Conservation (phyloP, 1,140 invertebrate genomes). For the Temnothorax longispinosus region DNA sequence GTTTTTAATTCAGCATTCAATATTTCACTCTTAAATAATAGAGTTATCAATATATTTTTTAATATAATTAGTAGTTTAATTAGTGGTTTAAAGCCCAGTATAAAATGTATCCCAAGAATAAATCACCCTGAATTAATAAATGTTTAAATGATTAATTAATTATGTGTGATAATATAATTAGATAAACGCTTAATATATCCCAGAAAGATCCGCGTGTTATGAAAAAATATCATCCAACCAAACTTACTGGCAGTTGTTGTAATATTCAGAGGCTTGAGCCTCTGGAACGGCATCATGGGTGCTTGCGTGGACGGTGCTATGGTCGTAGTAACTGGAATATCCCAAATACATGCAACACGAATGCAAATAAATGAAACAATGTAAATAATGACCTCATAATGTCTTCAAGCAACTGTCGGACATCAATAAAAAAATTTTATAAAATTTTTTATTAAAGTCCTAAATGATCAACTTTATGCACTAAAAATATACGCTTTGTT, state of each 20-base stretch:
- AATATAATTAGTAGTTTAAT: too few relatives aligned
- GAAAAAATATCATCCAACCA: conserved; percentile 47
- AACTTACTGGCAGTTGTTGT: conserved; percentile 81
- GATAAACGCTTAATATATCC: not conserved
- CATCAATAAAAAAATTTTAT: not conserved
- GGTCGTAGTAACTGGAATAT: conserved; percentile 84
- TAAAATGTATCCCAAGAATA: not conserved
- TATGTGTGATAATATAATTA: not conserved
- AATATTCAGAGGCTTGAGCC: conserved; percentile 78
- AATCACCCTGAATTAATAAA: not conserved
- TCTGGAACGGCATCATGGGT: conserved; percentile 80
- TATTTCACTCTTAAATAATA: not conserved
- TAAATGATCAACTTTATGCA: not conserved
- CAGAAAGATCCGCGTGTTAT: not conserved
- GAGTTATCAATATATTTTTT: not conserved
- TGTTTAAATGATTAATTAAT: conserved; percentile 11
- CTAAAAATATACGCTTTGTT: conserved; percentile 7
- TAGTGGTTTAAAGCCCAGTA: not conserved
- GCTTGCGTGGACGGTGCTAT: conserved; percentile 81
- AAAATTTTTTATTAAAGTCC: not conserved
- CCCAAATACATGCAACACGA: conserved; percentile 85
- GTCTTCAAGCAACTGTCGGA: not conserved
- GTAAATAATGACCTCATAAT: conserved; percentile 73
- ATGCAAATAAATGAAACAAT: conserved; percentile 81
- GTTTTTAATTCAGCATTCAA: not conserved